Base-by-base conservation (phyloP, 2,797 vertebrate genomes). In the Megaceryle alcyon region DNA sequence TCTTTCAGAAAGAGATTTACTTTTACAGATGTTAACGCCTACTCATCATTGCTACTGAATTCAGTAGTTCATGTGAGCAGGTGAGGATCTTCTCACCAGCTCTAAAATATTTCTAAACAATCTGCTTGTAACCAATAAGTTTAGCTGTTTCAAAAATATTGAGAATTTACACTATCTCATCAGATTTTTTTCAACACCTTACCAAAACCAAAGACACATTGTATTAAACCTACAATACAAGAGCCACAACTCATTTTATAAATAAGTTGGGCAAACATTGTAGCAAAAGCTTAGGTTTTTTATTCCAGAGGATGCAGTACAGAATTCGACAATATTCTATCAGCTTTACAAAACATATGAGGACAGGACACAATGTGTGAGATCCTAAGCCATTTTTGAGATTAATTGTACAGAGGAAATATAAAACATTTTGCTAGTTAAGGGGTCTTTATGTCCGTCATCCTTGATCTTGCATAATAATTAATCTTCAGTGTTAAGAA, bases 401-500 rank as follows among this genome's bases (percentile, higher is more conserved):
- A 72, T 93, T 57, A 82, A 41, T 94, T 91, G 26, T 66, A 83
- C 88, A 7, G 43, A 86, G 65, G 77, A 87, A 78, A 57, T 65
- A 83, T 56, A 79, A 93, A 93, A 51, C 13, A 23, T 25, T 61
- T 39, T 80, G 19, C 51, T 87, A 65, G 15, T 60, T 37, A 75
- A 66, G 28, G 31, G 25, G 29, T 90, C 66, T 83, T 95, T 37
- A 44, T 8, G 2, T 82, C 59, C 28, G 1, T 84, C 49, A 41
- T 64, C 61, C 46, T 63, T 35, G 25, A 31, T 51, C 46, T 84
- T 92, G 13, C 23, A 60, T 51, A 91, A 35, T 91, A 87, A 56
- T 93, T 78, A 57, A 84, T 37, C 28, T 87, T 53, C 70, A 83
- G 49, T 75, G 21, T 94, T 93, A 87, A 94, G 46, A 64, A 73